phyloP scores from a whole-genome alignment of 2,888 invertebrate genomes.

The Cerastis rubricosa region DNA sequence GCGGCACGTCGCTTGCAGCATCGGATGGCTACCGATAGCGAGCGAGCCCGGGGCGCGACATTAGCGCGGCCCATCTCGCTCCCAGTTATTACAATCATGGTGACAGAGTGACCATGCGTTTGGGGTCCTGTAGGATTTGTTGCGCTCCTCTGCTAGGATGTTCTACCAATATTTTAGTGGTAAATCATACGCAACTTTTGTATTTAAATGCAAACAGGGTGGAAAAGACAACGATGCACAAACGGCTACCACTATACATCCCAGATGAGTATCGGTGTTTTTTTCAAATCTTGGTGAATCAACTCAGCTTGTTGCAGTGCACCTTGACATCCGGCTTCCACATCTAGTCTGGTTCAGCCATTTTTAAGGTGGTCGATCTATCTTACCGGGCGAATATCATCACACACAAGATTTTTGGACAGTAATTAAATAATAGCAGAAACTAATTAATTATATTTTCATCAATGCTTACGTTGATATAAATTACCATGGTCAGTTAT shows the following conservation, averaged over 20 bases:
- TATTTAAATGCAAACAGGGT: no score
- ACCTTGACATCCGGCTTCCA: no score
- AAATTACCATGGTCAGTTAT: background rate
- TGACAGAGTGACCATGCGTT: conserved; percentile 70
- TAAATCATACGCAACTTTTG: background rate
- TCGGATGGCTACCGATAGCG: conserved; percentile 80
- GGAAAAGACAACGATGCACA: no score
- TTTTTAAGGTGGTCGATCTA: no score
- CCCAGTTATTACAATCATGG: conserved; percentile 76
- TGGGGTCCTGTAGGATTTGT: conserved; percentile 43
- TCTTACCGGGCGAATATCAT: no score
- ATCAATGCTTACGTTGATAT: background rate
- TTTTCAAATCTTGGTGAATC: no score
- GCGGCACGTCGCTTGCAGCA: conserved; percentile 74
- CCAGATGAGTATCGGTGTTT: no score
- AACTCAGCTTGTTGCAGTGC: no score
- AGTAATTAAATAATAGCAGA: background rate
- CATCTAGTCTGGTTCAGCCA: no score
- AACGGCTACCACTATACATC: no score
- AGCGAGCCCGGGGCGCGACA: conserved; percentile 82
- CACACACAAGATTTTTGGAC: background rate
- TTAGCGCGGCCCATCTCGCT: conserved; percentile 83
- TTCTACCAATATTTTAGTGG: background rate
- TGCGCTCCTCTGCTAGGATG: conserved; percentile 4
- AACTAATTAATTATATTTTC: background rate